Conservation (phyloP, 2,797 vertebrate species). For the Pristis pectinata region DNA sequence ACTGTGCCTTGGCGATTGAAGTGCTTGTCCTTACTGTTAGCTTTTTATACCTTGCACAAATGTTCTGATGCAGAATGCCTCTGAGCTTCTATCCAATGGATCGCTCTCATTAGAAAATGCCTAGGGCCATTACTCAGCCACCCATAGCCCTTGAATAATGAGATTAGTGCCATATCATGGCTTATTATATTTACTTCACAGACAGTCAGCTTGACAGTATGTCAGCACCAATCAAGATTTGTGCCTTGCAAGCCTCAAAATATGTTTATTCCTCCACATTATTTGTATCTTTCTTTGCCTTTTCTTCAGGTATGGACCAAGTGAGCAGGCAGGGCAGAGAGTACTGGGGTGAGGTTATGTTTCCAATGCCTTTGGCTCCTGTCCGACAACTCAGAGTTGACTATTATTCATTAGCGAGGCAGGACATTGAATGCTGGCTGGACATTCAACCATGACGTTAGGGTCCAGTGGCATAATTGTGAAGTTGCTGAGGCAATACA, state of each 20-base stretch:
- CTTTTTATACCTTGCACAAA: conserved; percentile 33
- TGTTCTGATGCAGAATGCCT: conserved; percentile 24
- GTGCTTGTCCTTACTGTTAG: neutral
- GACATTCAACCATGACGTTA: neutral
- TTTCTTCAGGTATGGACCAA: neutral
- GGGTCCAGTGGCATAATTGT: too few relatives aligned
- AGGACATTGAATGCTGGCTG: neutral
- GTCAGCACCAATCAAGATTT: neutral
- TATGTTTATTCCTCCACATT: neutral
- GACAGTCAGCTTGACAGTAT: neutral
- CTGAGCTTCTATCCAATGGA: conserved; percentile 25
- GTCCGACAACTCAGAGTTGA: neutral
- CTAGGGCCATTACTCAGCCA: neutral
- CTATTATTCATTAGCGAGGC: neutral
- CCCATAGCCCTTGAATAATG: neutral
- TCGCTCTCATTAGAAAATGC: neutral
- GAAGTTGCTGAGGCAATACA: too few relatives aligned
- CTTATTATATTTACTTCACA: neutral
- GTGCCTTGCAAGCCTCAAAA: neutral
- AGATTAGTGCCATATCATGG: neutral
- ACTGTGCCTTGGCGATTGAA: too few relatives aligned
- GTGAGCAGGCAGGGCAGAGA: too few relatives aligned
- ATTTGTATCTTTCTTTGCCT: neutral
- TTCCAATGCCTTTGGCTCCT: neutral
- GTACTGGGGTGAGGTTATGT: neutral